Evolutionary conservation across 2,797 vertebrate species (phyloP), one percentile per base, ranked within the genome.

Genomic region (Rallus crepitans): DNA sequence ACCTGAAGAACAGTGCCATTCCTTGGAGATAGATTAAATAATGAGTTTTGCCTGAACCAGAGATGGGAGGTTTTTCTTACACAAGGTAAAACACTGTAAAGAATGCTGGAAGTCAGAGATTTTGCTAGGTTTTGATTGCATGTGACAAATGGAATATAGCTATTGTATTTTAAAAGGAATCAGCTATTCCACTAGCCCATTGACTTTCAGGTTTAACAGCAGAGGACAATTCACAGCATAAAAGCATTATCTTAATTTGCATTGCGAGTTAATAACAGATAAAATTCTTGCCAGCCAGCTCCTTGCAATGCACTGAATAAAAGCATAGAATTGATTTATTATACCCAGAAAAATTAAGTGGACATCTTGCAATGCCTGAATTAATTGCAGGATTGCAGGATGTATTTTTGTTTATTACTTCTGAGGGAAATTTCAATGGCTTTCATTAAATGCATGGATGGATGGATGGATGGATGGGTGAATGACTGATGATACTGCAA

Each of bases 391-490:
- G 81, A 93, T 93, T 97, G 94, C 72, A 95, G 92, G 81, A 93
- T 93, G 83, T 86, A 80, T 91, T 97, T 97, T 95, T 97, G 87
- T 97, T 96, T 96, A 93, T 96, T 93, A 84, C 76, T 96, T 97
- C 89, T 2, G 1, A 93, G 84, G 81, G 87, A 96, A 96, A 95
- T 25, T 89, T 95, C 85, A 80, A 79, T 89, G 72, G 27, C 70
- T 96, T 82, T 94, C 93, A 97, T 96, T 96, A 97, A 95, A 94
- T 72, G 65, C 63, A 85, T 71, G 73, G 87, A 68, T 57, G 68
- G 57, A 94, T 72, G 65, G 63, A 85, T 86, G 89, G 35, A 82
- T 93, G 91, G 57, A 9, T 65, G 53, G 72, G 52, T 90, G 91
- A 64, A 82, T 65, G 93, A 95, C 61, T 87, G 85, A 87, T 92